Conservation (phyloP, 2,888 invertebrate genomes). For the Ryuthela nishihirai region DNA sequence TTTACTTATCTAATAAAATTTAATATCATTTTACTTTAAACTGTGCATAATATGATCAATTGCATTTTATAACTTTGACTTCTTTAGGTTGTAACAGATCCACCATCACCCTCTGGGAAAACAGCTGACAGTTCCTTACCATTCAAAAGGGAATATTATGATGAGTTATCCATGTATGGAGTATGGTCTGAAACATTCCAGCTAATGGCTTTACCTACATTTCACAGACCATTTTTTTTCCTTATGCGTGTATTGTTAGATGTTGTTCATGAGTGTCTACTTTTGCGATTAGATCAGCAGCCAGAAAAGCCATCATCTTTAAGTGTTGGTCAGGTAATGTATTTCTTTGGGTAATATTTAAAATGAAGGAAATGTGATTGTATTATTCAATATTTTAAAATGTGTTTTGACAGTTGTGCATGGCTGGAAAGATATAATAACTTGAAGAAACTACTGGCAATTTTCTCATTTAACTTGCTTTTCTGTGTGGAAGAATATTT, state of each 20-base stretch:
- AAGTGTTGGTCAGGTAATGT: constrained; percentile 76
- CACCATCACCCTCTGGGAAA: neutral
- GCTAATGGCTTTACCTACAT: constrained; percentile 77
- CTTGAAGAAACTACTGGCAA: too few relatives aligned
- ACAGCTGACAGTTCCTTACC: neutral
- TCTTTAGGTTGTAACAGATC: constrained; percentile 4
- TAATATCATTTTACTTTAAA: neutral
- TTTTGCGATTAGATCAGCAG: constrained; percentile 76
- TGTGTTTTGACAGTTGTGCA: too few relatives aligned
- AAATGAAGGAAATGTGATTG: too few relatives aligned
- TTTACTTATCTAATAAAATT: neutral
- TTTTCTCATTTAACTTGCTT: too few relatives aligned
- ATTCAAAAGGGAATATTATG: constrained; percentile 50
- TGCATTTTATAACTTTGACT: too few relatives aligned
- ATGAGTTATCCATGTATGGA: constrained; percentile 63
- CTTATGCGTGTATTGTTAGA: constrained; percentile 80
- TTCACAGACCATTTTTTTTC: constrained; percentile 76
- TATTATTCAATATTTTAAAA: too few relatives aligned
- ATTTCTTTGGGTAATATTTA: too few relatives aligned
- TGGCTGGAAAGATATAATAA: too few relatives aligned
- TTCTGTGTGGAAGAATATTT: too few relatives aligned
- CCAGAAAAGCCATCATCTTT: constrained; percentile 78
- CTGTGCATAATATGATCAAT: too few relatives aligned
- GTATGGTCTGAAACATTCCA: constrained; percentile 71
- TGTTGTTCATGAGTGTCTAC: constrained; percentile 86